A percentile compares a stretch with the other conserved stretches of the same genome.
These are phyloP conservation scores for Epizoanthus ramosus DNA, from an alignment of 92 coral and sea anemone species.

Conservation along the genomic window DNA sequence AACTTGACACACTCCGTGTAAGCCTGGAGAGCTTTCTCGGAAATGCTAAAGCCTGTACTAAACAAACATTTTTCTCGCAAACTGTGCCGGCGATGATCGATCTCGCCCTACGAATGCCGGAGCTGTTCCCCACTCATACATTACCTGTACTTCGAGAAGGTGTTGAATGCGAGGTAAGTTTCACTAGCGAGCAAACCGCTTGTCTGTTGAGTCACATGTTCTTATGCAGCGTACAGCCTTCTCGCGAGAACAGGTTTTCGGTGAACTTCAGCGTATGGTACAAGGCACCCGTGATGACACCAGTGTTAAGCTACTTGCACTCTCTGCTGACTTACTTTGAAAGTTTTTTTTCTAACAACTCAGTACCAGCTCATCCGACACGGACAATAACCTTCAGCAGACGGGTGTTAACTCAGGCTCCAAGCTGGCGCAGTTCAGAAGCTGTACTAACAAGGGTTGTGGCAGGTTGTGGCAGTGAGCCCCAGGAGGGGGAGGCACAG, in stretches of 20 bases:
- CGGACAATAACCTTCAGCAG: constrained; percentile 14
- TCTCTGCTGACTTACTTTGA: constrained; percentile 21
- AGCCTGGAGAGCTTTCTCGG: constrained; percentile 4
- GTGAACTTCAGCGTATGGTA: constrained; percentile 45
- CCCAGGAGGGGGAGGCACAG: constrained; percentile 34
- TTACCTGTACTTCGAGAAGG: constrained; percentile 14
- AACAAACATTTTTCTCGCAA: constrained; percentile 11
- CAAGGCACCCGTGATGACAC: constrained; percentile 10
- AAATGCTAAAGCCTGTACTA: not conserved
- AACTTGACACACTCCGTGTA: not conserved
- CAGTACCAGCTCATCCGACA: not conserved
- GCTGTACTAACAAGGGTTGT: not conserved
- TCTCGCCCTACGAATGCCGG: constrained; percentile 24
- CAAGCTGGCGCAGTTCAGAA: constrained; percentile 16
- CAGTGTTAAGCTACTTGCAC: constrained; percentile 11
- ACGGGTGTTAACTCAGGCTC: not conserved
- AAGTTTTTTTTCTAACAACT: not conserved
- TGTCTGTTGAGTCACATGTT: constrained; percentile 34
- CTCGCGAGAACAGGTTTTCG: constrained; percentile 19
- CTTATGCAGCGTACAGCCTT: constrained; percentile 27
- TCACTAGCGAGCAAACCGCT: constrained; percentile 26
- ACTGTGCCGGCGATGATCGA: constrained; percentile 22
- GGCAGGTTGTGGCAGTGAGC: constrained; percentile 28
- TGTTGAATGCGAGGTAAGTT: not conserved
- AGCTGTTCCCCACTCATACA: constrained; percentile 17